phyloP scores from a whole-genome alignment of 2,888 invertebrate species.

The Rotaria magnacalcarata region DNA sequence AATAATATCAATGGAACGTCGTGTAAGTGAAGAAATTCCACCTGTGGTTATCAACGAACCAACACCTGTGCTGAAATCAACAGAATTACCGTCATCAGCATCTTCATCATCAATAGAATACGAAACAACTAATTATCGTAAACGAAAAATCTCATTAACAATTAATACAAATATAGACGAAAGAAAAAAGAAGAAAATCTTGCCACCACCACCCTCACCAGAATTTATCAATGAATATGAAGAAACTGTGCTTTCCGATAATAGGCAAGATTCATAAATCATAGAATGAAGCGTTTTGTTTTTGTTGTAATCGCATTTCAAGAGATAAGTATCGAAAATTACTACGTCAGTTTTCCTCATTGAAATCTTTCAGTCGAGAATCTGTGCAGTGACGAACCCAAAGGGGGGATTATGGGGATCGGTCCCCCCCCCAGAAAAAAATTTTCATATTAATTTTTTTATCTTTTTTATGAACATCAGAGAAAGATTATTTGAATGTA shows the following conservation, averaged over 20 bases:
- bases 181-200: neutral
- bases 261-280: neutral
- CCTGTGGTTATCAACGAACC: neutral
- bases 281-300: neutral
- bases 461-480: too few species aligned
- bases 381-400: too few species aligned
- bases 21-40: slow-evolving; percentile 11
- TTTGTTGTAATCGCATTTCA: too few species aligned
- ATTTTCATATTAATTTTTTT: too few species aligned
- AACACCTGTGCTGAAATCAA: neutral
- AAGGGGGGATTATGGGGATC: too few species aligned
- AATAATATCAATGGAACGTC: neutral
- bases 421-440: too few species aligned
- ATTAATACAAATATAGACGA: neutral
- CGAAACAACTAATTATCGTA: neutral
- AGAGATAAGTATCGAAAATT: too few species aligned
- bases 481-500: too few species aligned
- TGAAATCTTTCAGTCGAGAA: too few species aligned
- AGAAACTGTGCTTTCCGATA: neutral
- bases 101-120: neutral
- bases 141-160: neutral
- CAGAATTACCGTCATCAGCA: neutral
- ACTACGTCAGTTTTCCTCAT: too few species aligned
- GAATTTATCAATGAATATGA: neutral
- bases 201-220: neutral